Conservation (phyloP, 2,888 invertebrate species). For the Clanis bilineata region DNA sequence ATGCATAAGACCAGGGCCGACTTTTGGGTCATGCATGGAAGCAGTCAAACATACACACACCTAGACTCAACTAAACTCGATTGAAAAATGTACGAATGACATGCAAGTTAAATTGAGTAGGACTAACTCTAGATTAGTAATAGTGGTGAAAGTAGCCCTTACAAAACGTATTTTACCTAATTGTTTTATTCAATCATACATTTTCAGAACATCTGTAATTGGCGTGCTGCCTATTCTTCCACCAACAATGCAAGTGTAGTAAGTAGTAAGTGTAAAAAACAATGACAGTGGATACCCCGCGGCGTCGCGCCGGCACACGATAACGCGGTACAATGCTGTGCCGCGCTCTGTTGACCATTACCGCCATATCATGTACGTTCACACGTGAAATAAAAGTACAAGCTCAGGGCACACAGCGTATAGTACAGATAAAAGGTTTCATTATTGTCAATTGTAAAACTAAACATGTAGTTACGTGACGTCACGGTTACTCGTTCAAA, state of each 20-base stretch:
- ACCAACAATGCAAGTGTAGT: slow-evolving; percentile 2
- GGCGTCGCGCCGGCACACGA: slow-evolving; percentile 36
- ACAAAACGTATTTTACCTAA: not conserved
- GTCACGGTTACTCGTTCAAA: not conserved
- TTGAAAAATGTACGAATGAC: no score
- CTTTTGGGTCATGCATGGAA: no score
- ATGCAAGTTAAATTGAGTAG: no score
- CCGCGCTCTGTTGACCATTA: slow-evolving; percentile 55
- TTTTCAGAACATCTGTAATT: not conserved
- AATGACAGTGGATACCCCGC: slow-evolving; percentile 32
- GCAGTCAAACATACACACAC: no score
- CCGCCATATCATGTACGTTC: slow-evolving; percentile 75
- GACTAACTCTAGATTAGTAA: no score
- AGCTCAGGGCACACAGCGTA: slow-evolving; percentile 51
- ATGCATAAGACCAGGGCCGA: no score
- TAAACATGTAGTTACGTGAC: not conserved
- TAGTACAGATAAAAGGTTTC: slow-evolving; percentile 73
- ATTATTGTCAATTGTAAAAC: slow-evolving; percentile 40
- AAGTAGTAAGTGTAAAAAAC: slow-evolving; percentile 34
- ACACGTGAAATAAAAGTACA: slow-evolving; percentile 48
- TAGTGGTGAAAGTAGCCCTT: no score
- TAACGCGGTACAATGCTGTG: slow-evolving; percentile 63
- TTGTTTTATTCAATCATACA: not conserved
- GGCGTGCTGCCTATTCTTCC: slow-evolving; percentile 3
- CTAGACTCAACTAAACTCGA: no score